phyloP scores from a whole-genome alignment of 2,113 vertebrate genomes.

The Pelecanus crispus region DNA sequence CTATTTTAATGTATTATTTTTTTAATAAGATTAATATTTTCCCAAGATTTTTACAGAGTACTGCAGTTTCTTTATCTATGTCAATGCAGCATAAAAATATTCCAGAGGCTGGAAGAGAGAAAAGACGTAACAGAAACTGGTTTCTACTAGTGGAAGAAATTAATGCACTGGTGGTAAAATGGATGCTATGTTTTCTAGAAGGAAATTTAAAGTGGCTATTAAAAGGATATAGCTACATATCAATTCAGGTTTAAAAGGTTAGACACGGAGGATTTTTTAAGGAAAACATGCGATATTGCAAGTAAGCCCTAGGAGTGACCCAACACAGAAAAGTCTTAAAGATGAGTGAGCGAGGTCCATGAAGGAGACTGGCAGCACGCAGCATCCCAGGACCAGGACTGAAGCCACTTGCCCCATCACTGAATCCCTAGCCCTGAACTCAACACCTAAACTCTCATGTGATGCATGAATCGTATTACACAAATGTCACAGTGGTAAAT shows the following conservation, averaged over 20 bases:
- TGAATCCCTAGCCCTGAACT: background rate
- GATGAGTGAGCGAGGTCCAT: background rate
- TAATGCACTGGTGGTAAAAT: background rate
- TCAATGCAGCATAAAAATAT: background rate
- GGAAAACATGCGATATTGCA: background rate
- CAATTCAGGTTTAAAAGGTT: background rate
- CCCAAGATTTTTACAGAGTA: background rate
- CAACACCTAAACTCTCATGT: background rate
- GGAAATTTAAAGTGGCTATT: background rate
- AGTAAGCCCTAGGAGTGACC: background rate
- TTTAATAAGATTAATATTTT: background rate
- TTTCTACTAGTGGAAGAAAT: background rate
- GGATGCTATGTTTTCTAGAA: background rate
- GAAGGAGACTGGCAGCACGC: accelerated
- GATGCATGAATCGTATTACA: background rate
- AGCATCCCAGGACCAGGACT: background rate
- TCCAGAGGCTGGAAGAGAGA: background rate
- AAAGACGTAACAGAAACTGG: background rate
- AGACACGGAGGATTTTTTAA: background rate
- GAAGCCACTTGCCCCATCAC: background rate
- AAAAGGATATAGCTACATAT: background rate
- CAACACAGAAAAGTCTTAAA: background rate
- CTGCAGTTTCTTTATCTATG: background rate
- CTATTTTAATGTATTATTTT: background rate
- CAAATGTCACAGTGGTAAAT: background rate